These are phyloP conservation scores for Tiphia femorata DNA, from an alignment of 2,888 invertebrate genomes.

Conservation along the genomic window DNA sequence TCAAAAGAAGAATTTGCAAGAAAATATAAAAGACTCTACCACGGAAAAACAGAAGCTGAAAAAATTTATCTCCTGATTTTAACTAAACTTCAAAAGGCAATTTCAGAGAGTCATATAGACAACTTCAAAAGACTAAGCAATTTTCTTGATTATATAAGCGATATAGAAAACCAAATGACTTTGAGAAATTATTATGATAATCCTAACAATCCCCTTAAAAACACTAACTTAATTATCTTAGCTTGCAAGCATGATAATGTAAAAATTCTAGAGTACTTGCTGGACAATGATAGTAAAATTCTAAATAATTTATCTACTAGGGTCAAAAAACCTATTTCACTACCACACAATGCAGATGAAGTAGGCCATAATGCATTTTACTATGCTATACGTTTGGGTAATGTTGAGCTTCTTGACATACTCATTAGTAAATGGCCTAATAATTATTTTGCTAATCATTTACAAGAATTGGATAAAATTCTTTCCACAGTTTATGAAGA, in stretches of 20 bases:
- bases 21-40: conserved; percentile 6
- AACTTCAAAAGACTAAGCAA: conserved; percentile 12
- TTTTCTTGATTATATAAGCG: conserved; percentile 3
- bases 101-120: conserved; percentile 10
- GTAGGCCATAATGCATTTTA: conserved; percentile 39
- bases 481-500: conserved; percentile 42
- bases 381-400: conserved; percentile 41
- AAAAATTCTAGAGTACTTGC: conserved; percentile 19
- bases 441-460: conserved; percentile 22
- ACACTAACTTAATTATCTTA: conserved; percentile 24
- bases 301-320: background rate
- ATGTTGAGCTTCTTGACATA: conserved; percentile 28
- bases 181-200: conserved; percentile 12
- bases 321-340: background rate
- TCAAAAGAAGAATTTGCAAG: conserved; percentile 14
- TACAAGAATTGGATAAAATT: conserved; percentile 29
- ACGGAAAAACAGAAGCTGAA: background rate
- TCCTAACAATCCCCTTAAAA: conserved; percentile 15
- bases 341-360: conserved; percentile 21
- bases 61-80: conserved; percentile 8
- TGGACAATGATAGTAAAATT: conserved; percentile 3
- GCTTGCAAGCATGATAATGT: conserved; percentile 20
- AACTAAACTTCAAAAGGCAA: conserved; percentile 2
- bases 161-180: background rate
- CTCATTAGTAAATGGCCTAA: conserved; percentile 34